Evolutionary conservation across 2,888 invertebrate genomes (phyloP).

Genomic region (Didymodactylos carnosus): DNA sequence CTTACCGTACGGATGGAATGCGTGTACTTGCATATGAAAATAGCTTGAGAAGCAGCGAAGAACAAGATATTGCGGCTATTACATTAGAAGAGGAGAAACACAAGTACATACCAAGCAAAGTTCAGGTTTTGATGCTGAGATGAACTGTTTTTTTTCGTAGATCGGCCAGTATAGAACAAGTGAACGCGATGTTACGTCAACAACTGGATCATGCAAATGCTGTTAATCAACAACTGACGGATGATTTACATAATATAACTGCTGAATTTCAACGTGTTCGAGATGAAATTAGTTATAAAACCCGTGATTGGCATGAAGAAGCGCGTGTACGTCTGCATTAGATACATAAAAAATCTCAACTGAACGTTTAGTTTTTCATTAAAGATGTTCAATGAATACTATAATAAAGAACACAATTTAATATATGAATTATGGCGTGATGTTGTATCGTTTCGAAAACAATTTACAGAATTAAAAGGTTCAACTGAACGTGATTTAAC

Average conservation of each 20-base stretch:
- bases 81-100: slow-evolving; percentile 68
- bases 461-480: slow-evolving; percentile 69
- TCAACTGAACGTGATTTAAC: slow-evolving; percentile 65
- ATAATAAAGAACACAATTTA: slow-evolving; percentile 71
- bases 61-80: slow-evolving; percentile 23
- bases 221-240: slow-evolving; percentile 69
- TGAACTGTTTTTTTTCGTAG: not conserved
- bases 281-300: slow-evolving; percentile 69
- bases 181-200: slow-evolving; percentile 60
- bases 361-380: not conserved
- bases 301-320: slow-evolving; percentile 85
- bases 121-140: not conserved
- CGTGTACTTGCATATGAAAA: too few relatives aligned
- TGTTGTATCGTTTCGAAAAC: slow-evolving; percentile 66
- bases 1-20: too few relatives aligned
- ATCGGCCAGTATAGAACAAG: slow-evolving; percentile 47
- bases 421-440: slow-evolving; percentile 74
- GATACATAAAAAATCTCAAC: slow-evolving; percentile 4
- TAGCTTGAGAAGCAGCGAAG: not conserved
- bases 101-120: slow-evolving; percentile 39
- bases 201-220: slow-evolving; percentile 78
- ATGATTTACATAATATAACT: slow-evolving; percentile 70
- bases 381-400: slow-evolving; percentile 77
- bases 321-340: slow-evolving; percentile 47
- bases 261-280: slow-evolving; percentile 72